Evolutionary conservation across 2,888 invertebrate species (phyloP).

Genomic region (Scaptomyza reducta): DNA sequence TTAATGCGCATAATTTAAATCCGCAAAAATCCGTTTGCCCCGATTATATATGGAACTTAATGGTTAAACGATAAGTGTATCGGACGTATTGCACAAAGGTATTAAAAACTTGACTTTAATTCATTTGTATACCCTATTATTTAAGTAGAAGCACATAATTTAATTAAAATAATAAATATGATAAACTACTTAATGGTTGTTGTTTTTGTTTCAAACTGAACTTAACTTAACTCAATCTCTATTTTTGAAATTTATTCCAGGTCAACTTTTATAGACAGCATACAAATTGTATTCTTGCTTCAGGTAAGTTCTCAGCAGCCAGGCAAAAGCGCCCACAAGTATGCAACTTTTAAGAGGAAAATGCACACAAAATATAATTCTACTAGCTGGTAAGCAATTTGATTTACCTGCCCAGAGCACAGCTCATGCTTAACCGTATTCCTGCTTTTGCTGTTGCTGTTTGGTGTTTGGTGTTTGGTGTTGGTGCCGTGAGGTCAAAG

Average conservation of each 20-base stretch:
- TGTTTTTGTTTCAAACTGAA: background rate
- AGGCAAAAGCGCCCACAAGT: constrained; percentile 18
- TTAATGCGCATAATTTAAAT: constrained; percentile 22
- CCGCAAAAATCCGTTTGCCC: background rate
- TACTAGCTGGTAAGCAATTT: constrained; percentile 37
- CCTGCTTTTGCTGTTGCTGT: background rate
- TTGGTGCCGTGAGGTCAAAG: constrained; percentile 47
- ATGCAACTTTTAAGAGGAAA: constrained; percentile 24
- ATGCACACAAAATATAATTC: constrained; percentile 12
- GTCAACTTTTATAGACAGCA: constrained; percentile 32
- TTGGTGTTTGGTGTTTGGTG: constrained; percentile 8
- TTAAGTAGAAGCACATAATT: too few relatives aligned
- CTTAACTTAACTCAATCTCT: background rate
- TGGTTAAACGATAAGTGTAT: background rate
- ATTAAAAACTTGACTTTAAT: too few relatives aligned
- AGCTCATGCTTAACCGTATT: constrained; percentile 41
- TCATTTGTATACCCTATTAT: too few relatives aligned
- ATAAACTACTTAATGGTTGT: constrained; percentile 12
- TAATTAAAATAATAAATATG: too few relatives aligned
- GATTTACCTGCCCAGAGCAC: constrained; percentile 40
- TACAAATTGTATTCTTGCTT: constrained; percentile 48
- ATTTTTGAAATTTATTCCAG: constrained; percentile 26
- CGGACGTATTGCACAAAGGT: too few relatives aligned
- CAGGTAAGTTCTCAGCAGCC: constrained; percentile 41
- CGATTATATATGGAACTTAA: background rate